Evolutionary conservation across 1,140 invertebrate genomes (phyloP), one percentile per base, ranked within the genome.

Genomic region (Battus philenor): DNA sequence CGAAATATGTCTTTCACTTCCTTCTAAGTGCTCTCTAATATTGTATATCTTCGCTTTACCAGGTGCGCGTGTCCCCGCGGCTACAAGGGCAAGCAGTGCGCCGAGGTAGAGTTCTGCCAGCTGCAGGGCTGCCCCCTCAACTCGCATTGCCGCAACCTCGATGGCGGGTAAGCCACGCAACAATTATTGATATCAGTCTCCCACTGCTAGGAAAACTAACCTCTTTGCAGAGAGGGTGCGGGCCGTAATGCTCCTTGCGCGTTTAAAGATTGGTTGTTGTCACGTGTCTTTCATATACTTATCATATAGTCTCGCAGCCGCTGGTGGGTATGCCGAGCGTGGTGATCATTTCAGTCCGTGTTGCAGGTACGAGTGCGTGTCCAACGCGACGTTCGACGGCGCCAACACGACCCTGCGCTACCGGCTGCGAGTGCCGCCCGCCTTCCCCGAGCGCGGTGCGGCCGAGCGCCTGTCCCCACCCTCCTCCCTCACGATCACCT

Each of bases 11-110:
- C n/a, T n/a, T n/a, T n/a, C n/a, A n/a, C n/a, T n/a, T n/a, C n/a
- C n/a, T n/a, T n/a, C n/a, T n/a, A n/a, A n/a, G n/a, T n/a, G n/a
- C n/a, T n/a, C n/a, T n/a, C n/a, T n/a, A n/a, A n/a, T n/a, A n/a
- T n/a, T n/a, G n/a, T n/a, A n/a, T n/a, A n/a, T n/a, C n/a, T n/a
- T n/a, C n/a, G n/a, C n/a, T n/a, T n/a, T n/a, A n/a, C n/a, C 46
- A 87, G 87, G 46, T 99, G 97, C 78, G 80, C 89, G 20, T 99
- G 98, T 74, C 89, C 93, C 0, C 89, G 91, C 29, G 97, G 96
- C 1, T 98, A 95, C 76, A 95, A 95, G 68, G 97, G 97, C 15
- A 96, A 96, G 85, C 92, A 92, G 50, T 99, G 98, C 68, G 91
- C 94, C 55, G 94, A 97, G 63, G 91, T 95, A 75, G 94, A 98